Conservation (phyloP, 2,797 vertebrate genomes). For the Rhabdomys pumilio region DNA sequence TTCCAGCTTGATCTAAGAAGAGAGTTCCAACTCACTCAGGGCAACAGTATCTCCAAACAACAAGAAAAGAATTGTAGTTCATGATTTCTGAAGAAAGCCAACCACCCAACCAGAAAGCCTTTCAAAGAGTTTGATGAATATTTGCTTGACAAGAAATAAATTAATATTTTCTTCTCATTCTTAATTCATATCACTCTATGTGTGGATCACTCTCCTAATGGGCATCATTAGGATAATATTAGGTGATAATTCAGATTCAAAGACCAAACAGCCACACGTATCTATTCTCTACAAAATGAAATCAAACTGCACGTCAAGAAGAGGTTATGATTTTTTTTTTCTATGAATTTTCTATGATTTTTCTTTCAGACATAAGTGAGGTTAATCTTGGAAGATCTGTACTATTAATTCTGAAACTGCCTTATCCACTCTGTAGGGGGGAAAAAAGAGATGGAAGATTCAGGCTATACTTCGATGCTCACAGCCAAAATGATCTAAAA, state of each 20-base stretch:
- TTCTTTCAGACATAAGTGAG: background rate
- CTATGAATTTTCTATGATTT: background rate
- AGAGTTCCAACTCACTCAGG: background rate
- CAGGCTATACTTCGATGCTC: background rate
- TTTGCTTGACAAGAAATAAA: background rate
- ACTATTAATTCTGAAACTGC: constrained; percentile 3
- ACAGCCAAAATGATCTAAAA: background rate
- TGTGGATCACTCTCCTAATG: background rate
- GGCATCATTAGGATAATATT: background rate
- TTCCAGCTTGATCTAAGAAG: background rate
- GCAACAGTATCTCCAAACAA: background rate
- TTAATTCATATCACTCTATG: background rate
- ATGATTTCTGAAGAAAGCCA: background rate
- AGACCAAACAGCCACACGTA: background rate
- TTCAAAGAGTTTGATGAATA: background rate
- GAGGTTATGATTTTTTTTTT: background rate
- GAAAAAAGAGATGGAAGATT: background rate
- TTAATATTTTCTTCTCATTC: background rate
- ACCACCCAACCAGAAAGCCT: background rate
- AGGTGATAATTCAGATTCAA: background rate
- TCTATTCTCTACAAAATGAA: constrained; percentile 36
- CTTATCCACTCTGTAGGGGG: background rate
- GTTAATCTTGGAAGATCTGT: background rate
- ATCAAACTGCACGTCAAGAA: background rate
- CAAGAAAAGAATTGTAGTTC: background rate